Evolutionary conservation across 2,797 vertebrate genomes (phyloP).

Genomic region (Corythornis leucogaster): DNA sequence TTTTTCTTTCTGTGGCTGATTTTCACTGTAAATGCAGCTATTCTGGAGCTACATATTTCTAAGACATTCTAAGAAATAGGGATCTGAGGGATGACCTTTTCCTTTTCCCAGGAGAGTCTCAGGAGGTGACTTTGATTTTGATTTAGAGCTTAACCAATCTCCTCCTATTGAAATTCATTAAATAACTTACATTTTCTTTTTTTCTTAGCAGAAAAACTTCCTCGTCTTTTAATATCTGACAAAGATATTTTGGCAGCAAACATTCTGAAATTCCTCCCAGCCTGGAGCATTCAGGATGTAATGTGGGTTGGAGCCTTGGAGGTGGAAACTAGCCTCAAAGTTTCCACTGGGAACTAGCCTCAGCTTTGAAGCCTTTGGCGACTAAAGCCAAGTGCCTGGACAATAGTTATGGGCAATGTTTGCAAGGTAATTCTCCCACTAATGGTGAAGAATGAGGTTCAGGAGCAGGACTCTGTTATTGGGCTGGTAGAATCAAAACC

Average conservation of each 20-base stretch:
- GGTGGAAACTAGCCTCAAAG: neutral
- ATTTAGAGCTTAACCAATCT: constrained; percentile 21
- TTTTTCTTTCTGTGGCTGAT: neutral
- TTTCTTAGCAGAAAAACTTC: neutral
- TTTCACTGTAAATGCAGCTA: neutral
- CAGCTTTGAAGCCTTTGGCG: neutral
- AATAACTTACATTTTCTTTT: neutral
- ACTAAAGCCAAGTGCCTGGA: neutral
- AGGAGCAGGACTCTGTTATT: neutral
- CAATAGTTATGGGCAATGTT: neutral
- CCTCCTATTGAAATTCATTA: neutral
- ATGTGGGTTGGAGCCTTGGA: neutral
- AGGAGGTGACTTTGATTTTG: constrained; percentile 32
- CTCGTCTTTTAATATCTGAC: neutral
- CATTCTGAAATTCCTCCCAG: neutral
- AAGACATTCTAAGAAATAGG: neutral
- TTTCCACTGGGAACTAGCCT: neutral
- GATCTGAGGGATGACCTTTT: constrained; percentile 10
- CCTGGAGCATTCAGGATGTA: neutral
- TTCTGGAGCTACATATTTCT: neutral
- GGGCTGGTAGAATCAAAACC: neutral
- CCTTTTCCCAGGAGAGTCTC: neutral
- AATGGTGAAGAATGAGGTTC: neutral
- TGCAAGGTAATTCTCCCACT: neutral
- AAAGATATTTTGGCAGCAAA: neutral